Conservation (phyloP, 2,888 invertebrate species). For the Drosophila kuntzei region DNA sequence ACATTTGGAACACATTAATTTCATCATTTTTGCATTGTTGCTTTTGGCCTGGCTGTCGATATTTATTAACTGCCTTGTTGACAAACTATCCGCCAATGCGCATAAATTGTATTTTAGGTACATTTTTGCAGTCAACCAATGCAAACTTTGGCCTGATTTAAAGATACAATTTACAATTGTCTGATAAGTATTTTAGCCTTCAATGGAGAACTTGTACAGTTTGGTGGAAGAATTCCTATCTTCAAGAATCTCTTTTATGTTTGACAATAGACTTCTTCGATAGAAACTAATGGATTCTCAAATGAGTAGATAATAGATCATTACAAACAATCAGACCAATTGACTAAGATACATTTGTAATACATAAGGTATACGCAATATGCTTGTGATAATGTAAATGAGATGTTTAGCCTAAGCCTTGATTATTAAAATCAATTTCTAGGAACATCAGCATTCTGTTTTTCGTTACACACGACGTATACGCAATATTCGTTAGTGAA, state of each 20-base stretch:
- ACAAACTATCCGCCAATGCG: slow-evolving; percentile 1
- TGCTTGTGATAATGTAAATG: neutral
- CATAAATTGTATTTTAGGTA: slow-evolving; percentile 7
- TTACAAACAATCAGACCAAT: no score
- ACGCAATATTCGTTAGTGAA: neutral
- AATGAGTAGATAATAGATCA: no score
- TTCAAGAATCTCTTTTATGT: no score
- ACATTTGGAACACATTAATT: slow-evolving; percentile 3
- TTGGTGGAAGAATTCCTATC: no score
- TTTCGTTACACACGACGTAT: neutral
- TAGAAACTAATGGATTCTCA: no score
- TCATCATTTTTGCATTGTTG: slow-evolving; percentile 1
- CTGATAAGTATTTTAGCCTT: neutral
- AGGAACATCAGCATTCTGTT: neutral
- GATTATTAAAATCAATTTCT: neutral
- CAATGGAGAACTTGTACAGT: no score
- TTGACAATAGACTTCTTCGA: no score
- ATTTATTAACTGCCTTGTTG: slow-evolving; percentile 5
- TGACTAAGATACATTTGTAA: neutral
- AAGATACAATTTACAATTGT: neutral
- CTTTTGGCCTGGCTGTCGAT: neutral
- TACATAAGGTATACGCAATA: neutral
- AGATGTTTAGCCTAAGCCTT: neutral
- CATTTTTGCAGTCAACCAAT: neutral
- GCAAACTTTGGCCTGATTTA: neutral